phyloP scores from a whole-genome alignment of 2,113 vertebrate genomes.

The Dolichotis patagonum region DNA sequence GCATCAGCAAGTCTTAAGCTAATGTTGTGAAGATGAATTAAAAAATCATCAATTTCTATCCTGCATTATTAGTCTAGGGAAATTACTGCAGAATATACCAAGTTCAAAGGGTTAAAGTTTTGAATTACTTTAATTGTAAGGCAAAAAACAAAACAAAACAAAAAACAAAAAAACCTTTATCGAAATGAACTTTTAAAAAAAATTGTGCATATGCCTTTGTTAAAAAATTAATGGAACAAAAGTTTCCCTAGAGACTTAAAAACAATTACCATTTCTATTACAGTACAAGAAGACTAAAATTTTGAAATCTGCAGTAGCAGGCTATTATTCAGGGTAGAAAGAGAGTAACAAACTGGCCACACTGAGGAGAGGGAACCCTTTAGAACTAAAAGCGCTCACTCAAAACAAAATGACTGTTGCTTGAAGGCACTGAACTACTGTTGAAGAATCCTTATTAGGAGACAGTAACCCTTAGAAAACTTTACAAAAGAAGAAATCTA shows the following conservation, averaged over 20 bases:
- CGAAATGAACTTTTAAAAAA: not conserved
- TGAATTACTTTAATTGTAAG: conserved; percentile 55
- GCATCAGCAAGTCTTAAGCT: conserved; percentile 33
- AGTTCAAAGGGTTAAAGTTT: conserved; percentile 51
- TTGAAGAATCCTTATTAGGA: conserved; percentile 49
- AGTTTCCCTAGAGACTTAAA: conserved; percentile 62
- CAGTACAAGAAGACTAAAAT: conserved; percentile 40
- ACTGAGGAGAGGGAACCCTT: conserved; percentile 49
- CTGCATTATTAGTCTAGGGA: not conserved
- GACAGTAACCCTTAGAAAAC: not conserved
- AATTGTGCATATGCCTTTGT: not conserved
- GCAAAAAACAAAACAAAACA: no score
- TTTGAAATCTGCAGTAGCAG: conserved; percentile 45
- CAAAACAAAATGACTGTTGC: conserved; percentile 42
- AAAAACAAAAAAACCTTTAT: conserved; percentile 61
- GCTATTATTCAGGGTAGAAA: conserved; percentile 55
- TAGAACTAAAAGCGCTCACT: conserved; percentile 44
- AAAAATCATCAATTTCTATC: not conserved
- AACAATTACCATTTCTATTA: conserved; percentile 52
- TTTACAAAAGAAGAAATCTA: conserved; percentile 16
- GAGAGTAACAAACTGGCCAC: conserved; percentile 18
- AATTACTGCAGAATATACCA: conserved; percentile 12
- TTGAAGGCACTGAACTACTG: conserved; percentile 3
- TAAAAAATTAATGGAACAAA: conserved; percentile 61
- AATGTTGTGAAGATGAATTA: conserved; percentile 16